These are phyloP conservation scores for Oreohelix idahoensis DNA, from an alignment of 1,140 invertebrate genomes.

Conservation along the genomic window DNA sequence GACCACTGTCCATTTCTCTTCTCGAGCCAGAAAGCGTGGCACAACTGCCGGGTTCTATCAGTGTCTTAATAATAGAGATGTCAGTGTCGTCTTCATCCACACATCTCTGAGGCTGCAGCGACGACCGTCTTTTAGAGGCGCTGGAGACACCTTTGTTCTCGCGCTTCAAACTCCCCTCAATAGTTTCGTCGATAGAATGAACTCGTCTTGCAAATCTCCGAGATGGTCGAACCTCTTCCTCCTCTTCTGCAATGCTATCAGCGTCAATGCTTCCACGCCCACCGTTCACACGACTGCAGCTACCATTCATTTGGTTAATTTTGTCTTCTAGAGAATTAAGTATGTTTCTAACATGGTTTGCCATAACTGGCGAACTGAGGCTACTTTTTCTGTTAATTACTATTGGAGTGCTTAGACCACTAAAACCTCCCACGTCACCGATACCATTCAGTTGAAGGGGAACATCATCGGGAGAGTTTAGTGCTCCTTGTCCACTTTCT, in stretches of 20 bases:
- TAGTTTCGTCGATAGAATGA: slow-evolving; percentile 17
- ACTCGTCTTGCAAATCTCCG: not conserved
- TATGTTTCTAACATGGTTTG: slow-evolving; percentile 33
- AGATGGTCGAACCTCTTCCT: not conserved
- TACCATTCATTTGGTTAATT: slow-evolving; percentile 28
- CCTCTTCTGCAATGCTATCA: slow-evolving; percentile 12
- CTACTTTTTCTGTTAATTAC: slow-evolving; percentile 34
- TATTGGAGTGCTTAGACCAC: slow-evolving; percentile 30
- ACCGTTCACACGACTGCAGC: not conserved
- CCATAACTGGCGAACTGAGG: slow-evolving; percentile 31
- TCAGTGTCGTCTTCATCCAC: slow-evolving; percentile 24
- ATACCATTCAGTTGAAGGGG: not conserved
- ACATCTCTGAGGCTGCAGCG: slow-evolving; percentile 26
- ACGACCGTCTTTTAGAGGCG: not conserved
- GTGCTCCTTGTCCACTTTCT: slow-evolving; percentile 22
- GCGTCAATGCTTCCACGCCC: slow-evolving; percentile 25
- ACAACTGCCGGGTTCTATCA: not conserved
- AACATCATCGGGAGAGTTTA: slow-evolving; percentile 29
- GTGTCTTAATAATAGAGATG: not conserved
- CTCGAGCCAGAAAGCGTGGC: not conserved
- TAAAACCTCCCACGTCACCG: not conserved
- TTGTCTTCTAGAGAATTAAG: slow-evolving; percentile 24
- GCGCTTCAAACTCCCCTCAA: not conserved
- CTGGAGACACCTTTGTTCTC: not conserved
- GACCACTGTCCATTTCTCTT: not conserved